phyloP scores from a whole-genome alignment of 2,797 vertebrate species.

The Myioborus melanocephalus region DNA sequence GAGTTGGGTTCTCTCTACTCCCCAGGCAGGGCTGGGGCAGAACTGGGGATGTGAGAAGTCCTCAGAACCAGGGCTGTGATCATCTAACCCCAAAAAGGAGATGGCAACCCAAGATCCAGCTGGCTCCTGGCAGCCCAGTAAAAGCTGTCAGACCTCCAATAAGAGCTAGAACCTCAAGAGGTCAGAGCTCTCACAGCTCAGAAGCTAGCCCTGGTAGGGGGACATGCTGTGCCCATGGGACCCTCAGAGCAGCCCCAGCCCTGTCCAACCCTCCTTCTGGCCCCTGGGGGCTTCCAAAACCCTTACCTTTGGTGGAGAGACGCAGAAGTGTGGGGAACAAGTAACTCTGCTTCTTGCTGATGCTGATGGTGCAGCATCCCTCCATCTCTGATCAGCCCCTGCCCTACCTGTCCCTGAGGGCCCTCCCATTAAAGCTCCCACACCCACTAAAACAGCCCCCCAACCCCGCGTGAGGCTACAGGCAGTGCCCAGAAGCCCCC shows the following conservation, averaged over 20 bases:
- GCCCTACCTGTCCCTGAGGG: background rate
- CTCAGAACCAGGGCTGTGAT: background rate
- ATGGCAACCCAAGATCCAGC: background rate
- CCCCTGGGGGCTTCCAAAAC: background rate
- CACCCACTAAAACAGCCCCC: background rate
- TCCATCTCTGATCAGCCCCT: background rate
- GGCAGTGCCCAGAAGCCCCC: background rate
- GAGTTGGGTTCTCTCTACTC: background rate
- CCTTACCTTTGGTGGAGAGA: background rate
- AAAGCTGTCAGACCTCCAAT: background rate
- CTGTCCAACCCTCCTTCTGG: background rate
- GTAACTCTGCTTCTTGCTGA: background rate
- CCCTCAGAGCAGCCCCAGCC: background rate
- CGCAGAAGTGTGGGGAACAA: background rate
- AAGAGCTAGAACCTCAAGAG: background rate
- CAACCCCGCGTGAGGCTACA: accelerated
- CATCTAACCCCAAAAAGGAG: background rate
- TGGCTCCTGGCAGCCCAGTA: background rate
- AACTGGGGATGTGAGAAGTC: background rate
- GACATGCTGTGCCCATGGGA: background rate
- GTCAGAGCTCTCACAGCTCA: background rate
- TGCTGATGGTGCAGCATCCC: background rate
- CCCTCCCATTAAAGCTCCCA: background rate
- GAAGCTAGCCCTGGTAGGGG: background rate
- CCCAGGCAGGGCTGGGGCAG: background rate